These are phyloP conservation scores for Dicrostonyx torquatus DNA, from an alignment of 2,797 vertebrate genomes.

Conservation along the genomic window DNA sequence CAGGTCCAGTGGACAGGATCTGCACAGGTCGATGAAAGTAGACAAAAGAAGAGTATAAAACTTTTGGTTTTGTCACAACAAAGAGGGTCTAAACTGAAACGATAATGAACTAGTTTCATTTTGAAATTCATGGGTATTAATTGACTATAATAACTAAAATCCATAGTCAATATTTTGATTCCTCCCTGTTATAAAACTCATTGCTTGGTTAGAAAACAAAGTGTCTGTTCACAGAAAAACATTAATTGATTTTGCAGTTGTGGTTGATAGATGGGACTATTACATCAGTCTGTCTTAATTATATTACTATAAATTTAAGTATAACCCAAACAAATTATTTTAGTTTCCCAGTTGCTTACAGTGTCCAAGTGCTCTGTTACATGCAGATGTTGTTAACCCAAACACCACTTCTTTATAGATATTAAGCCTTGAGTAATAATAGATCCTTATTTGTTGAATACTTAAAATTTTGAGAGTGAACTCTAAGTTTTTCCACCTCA, in stretches of 20 bases:
- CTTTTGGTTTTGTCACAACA: background rate
- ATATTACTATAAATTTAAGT: background rate
- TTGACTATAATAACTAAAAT: slow-evolving; percentile 1
- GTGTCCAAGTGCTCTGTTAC: background rate
- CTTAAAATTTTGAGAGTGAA: background rate
- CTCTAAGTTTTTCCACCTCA: background rate
- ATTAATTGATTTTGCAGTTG: slow-evolving; percentile 57
- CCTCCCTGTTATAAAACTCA: slow-evolving; percentile 14
- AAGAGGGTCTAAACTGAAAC: background rate
- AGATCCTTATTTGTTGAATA: background rate
- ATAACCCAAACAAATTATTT: background rate
- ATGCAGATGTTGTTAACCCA: background rate
- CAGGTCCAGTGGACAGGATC: background rate
- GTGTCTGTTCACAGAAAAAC: background rate
- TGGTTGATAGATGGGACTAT: background rate
- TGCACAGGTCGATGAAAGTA: background rate
- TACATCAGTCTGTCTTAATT: background rate
- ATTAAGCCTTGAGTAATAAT: background rate
- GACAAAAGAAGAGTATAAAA: background rate
- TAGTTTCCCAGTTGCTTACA: background rate
- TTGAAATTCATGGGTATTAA: background rate
- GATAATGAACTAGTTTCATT: background rate
- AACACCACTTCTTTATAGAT: background rate
- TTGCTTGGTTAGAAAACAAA: slow-evolving; percentile 4
- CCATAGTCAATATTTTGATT: slow-evolving; percentile 55